Evolutionary conservation across 1,140 invertebrate species (phyloP).

Genomic region (Micrasema longulum): DNA sequence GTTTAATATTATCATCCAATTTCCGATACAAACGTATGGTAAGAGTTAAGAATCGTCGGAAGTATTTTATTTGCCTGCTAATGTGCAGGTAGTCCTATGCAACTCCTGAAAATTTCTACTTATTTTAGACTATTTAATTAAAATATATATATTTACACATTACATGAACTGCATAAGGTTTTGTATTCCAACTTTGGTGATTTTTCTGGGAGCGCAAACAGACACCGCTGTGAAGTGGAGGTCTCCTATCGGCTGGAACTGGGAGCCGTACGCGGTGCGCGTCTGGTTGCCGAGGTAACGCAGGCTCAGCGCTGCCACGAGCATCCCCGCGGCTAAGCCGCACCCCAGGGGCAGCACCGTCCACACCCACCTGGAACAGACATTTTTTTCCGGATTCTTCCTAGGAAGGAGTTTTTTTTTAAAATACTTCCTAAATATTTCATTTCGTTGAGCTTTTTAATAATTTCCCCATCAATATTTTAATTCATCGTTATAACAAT

Average conservation of each 20-base stretch:
- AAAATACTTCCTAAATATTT: too few relatives aligned
- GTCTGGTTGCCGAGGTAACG: conserved; percentile 56
- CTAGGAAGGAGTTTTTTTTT: too few relatives aligned
- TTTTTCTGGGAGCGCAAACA: conserved; percentile 57
- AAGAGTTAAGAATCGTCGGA: too few relatives aligned
- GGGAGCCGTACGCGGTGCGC: conserved; percentile 55
- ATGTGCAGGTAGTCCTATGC: too few relatives aligned
- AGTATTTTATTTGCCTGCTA: too few relatives aligned
- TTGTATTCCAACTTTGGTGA: conserved; percentile 52
- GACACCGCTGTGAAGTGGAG: conserved; percentile 58
- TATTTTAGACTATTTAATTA: not conserved
- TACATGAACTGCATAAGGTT: conserved; percentile 34
- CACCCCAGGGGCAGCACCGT: conserved; percentile 52
- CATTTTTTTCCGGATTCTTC: too few relatives aligned
- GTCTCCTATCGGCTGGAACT: conserved; percentile 54
- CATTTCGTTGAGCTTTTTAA: too few relatives aligned
- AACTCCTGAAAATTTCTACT: too few relatives aligned
- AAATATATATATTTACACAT: not conserved
- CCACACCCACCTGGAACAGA: conserved; percentile 50
- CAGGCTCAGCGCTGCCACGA: conserved; percentile 56
- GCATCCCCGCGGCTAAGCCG: conserved; percentile 51
- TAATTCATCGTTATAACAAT: too few relatives aligned
- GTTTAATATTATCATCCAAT: too few relatives aligned
- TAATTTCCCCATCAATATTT: too few relatives aligned
- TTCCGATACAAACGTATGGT: too few relatives aligned